Base-by-base conservation (phyloP, 2,797 vertebrate genomes). In the Monodelphis domestica region DNA sequence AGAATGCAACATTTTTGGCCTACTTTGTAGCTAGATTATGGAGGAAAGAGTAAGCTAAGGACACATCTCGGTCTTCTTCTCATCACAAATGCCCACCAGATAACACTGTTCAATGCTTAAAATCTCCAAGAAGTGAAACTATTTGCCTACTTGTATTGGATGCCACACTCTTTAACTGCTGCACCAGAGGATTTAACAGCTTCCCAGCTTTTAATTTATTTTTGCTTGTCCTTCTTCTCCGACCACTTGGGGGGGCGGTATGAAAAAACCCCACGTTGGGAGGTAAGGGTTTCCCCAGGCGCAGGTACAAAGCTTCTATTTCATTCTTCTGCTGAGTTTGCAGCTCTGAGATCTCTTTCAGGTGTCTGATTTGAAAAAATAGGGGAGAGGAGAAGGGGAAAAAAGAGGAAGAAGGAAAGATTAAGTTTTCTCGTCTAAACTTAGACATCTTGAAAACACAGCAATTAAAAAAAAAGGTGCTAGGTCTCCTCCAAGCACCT, bases 301-400 rank as follows among this genome's bases (percentile, higher is more conserved):
- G 98, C 53, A 96, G 97, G 95, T 99, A 99, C 53, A 99, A 98
- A 17, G 99, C 98, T 98, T 99, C 99, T 14, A 99, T 99, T 97
- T 99, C 99, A 30, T 98, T 99, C 91, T 99, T 98, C 97, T 99
- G 99, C 96, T 99, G 98, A 50, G 99, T 99, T 98, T 99, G 99
- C 88, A 99, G 98, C 97, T 99, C 99, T 3, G 99, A 99, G 96
- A 99, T 99, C 98, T 99, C 99, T 92, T 98, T 99, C 98, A 99
- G 98, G 97, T 99, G 99, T 96, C 99, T 99, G 93, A 94, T 59
- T n/a, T 91, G 29, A 89, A n/a, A 92, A 95, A 38, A 54, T 11
- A 45, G 14, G 21, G 70, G 38, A 90, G 54, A 59, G 88, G 45
- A 63, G 14, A 30, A 24, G 29, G 78, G 50, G 52, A 4, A 78